phyloP scores from a whole-genome alignment of 2,113 vertebrate genomes.

The Setophaga petechia region DNA sequence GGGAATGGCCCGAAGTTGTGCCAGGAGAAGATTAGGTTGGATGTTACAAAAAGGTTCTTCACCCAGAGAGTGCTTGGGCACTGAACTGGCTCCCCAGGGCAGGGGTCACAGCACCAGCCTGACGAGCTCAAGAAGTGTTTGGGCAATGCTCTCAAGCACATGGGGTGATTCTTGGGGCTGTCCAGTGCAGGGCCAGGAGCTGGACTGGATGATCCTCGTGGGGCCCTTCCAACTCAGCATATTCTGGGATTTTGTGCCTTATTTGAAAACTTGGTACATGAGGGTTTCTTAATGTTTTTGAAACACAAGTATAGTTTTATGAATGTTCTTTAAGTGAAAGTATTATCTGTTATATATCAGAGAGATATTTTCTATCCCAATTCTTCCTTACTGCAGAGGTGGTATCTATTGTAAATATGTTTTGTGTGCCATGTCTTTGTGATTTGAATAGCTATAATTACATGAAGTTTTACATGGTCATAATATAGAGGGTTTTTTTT shows the following conservation, averaged over 20 bases:
- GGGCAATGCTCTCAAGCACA: background rate
- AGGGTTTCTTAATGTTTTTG: background rate
- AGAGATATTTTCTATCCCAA: background rate
- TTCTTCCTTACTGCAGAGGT: background rate
- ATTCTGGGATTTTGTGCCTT: background rate
- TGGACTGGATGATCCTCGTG: background rate
- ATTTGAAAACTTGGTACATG: background rate
- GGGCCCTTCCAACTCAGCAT: background rate
- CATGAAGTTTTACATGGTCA: background rate
- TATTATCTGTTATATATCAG: background rate
- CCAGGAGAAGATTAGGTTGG: rapidly evolving
- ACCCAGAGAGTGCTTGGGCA: background rate
- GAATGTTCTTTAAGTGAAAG: background rate
- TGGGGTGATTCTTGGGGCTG: background rate
- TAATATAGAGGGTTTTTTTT: background rate
- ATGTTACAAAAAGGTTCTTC: background rate
- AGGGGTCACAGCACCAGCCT: too few species aligned
- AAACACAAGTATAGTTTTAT: background rate
- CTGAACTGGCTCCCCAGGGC: background rate
- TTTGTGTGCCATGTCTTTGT: background rate
- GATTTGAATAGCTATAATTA: background rate
- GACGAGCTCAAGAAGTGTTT: background rate
- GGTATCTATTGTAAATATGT: background rate
- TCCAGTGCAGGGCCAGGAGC: background rate
- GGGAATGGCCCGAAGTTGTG: background rate